A percentile compares a stretch with the other conserved stretches of the same genome.
phyloP scores from a whole-genome alignment of 2,113 vertebrate genomes.

The Pachyramphus minor region DNA sequence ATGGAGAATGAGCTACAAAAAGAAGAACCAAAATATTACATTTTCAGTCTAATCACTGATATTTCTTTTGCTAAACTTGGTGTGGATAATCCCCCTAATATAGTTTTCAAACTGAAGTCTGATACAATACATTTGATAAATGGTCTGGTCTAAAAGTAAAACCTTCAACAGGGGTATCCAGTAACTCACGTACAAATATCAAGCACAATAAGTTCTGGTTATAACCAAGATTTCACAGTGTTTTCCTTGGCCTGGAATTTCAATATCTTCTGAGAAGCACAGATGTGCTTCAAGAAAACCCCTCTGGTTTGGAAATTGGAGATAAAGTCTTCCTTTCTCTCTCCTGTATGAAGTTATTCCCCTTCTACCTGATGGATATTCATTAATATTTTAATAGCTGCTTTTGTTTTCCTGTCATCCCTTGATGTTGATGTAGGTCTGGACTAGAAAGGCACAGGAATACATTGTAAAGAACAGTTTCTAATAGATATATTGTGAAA shows the following conservation, averaged over 20 bases:
- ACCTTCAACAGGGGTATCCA: background rate
- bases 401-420: background rate
- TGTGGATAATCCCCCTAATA: background rate
- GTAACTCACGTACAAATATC: background rate
- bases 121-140: conserved; percentile 51
- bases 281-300: background rate
- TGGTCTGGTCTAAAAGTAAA: conserved; percentile 29
- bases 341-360: background rate
- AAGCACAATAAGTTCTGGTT: background rate
- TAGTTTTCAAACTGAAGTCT: background rate
- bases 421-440: background rate
- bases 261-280: background rate
- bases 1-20: background rate
- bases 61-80: background rate
- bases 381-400: background rate
- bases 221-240: background rate
- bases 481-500: background rate
- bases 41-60: background rate
- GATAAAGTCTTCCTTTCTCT: background rate
- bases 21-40: background rate
- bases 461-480: background rate
- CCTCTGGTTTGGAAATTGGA: background rate
- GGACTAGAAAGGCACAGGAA: background rate
- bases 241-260: background rate
- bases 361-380: background rate